A percentile compares a stretch with the other conserved stretches of the same genome.
Conservation (phyloP, 2,888 invertebrate species). For the Ischnura elegans region DNA sequence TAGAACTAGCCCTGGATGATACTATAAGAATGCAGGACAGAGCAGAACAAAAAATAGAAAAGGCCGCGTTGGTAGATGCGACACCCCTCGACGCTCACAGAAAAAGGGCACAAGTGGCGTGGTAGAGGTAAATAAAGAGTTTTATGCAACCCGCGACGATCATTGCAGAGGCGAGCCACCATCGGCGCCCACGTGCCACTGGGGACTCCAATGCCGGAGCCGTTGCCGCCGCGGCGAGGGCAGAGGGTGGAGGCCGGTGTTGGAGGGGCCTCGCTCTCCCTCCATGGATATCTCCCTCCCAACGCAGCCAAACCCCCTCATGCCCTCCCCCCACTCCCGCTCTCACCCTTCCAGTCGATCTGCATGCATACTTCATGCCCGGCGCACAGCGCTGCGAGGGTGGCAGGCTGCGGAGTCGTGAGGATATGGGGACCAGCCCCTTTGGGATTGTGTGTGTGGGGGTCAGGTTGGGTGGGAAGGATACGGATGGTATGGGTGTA, state of each 20-base stretch:
- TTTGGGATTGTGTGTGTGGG: background rate
- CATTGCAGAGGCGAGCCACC: slow-evolving; percentile 42
- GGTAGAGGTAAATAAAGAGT: slow-evolving; percentile 50
- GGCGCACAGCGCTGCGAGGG: slow-evolving; percentile 37
- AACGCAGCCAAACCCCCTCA: too few relatives aligned
- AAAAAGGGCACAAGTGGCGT: background rate
- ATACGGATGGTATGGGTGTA: background rate
- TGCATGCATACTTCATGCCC: slow-evolving; percentile 61
- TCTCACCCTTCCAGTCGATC: slow-evolving; percentile 33
- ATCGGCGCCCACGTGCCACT: slow-evolving; percentile 59
- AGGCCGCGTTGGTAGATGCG: background rate
- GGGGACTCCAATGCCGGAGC: background rate
- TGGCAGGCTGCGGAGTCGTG: background rate
- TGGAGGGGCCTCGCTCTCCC: too few relatives aligned
- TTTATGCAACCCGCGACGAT: slow-evolving; percentile 63
- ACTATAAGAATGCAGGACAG: background rate
- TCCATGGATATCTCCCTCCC: background rate
- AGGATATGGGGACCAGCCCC: background rate
- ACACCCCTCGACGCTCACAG: background rate
- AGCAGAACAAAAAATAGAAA: background rate
- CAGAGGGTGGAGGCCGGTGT: background rate
- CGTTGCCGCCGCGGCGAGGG: background rate
- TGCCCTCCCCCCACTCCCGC: background rate
- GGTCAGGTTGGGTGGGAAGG: background rate
- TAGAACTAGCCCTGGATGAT: background rate